Evolutionary conservation across 2,888 invertebrate genomes (phyloP).

Genomic region (Hemicrepidius hirtus): DNA sequence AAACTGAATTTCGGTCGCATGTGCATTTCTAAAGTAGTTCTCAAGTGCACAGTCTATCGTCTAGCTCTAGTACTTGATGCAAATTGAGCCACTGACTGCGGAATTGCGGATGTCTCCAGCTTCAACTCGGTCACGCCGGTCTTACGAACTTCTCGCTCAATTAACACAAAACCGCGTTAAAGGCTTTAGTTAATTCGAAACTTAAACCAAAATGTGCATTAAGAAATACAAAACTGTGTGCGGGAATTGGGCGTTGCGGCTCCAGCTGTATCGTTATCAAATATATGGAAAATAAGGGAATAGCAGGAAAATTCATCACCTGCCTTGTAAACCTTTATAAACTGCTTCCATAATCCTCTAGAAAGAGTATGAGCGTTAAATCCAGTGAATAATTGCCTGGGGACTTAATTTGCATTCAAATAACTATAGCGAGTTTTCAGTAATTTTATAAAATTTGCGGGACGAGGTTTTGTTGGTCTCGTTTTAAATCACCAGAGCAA

Average conservation of each 20-base stretch:
- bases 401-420: slow-evolving; percentile 62
- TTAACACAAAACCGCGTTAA: slow-evolving; percentile 49
- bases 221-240: slow-evolving; percentile 36
- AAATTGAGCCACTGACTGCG: slow-evolving; percentile 43
- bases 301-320: slow-evolving; percentile 52
- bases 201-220: slow-evolving; percentile 33
- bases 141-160: slow-evolving; percentile 51
- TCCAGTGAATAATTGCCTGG: slow-evolving; percentile 61
- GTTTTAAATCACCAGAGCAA: slow-evolving; percentile 33
- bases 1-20: slow-evolving; percentile 33
- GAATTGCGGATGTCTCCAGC: slow-evolving; percentile 49
- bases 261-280: slow-evolving; percentile 4
- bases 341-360: slow-evolving; percentile 59
- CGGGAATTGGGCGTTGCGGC: no score
- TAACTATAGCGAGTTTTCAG: slow-evolving; percentile 57
- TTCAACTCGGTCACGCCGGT: slow-evolving; percentile 47
- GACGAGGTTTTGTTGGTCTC: slow-evolving; percentile 45
- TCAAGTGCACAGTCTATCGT: slow-evolving; percentile 45
- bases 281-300: slow-evolving; percentile 37
- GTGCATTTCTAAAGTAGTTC: slow-evolving; percentile 41
- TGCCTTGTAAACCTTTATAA: slow-evolving; percentile 58
- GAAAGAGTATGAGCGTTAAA: slow-evolving; percentile 61
- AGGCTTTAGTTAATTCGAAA: slow-evolving; percentile 36
- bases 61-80: slow-evolving; percentile 47
- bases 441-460: slow-evolving; percentile 53